Evolutionary conservation across 2,797 vertebrate species (phyloP), one percentile per base, ranked within the genome.

Genomic region (Oreortyx pictus): DNA sequence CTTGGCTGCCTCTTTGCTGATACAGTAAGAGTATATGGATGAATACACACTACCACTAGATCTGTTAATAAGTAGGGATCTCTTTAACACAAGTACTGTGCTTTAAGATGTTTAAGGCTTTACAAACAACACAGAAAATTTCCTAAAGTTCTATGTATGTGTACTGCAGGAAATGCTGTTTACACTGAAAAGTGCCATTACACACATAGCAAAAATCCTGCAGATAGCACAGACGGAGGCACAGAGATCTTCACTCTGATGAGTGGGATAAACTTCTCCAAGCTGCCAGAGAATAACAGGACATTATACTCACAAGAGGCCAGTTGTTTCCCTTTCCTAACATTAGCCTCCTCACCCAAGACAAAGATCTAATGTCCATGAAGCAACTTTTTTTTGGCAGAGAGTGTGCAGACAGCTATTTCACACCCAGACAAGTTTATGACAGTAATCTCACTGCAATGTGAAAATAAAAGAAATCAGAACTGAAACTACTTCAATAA

Each of bases 321-420:
- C 60, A 47, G 7, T 71, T 71, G 62, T 86, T 92, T 86, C 66
- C 43, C 76, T 96, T 86, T 85, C 57, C 61, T 56, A 84, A 66
- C 49, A 35, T 65, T 61, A 46, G 33, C 67, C 52, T 65, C 66
- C 15, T 79, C 91, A 61, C 23, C 15, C 64, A 82, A 87, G 73
- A 90, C 57, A 91, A 70, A 87, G 47, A 59, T 83, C 46, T 67
- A 49, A 76, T 39, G 27, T 41, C 52, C 80, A 31, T 29, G 64
- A 92, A 93, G 73, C 47, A 91, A 82, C 22, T 1, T 46, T 50
- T 70, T 31, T 95, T 77, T 84, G 59, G 82, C 84, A 86, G 85
- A 89, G 85, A 75, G 47, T 4, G 6, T 25, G 49, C 59, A 93
- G 62, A 89, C 82, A 86, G 66, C 37, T 83, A 65, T 78, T 86